Base-by-base conservation (phyloP, 2,888 invertebrate genomes). In the Sepiola atlantica region DNA sequence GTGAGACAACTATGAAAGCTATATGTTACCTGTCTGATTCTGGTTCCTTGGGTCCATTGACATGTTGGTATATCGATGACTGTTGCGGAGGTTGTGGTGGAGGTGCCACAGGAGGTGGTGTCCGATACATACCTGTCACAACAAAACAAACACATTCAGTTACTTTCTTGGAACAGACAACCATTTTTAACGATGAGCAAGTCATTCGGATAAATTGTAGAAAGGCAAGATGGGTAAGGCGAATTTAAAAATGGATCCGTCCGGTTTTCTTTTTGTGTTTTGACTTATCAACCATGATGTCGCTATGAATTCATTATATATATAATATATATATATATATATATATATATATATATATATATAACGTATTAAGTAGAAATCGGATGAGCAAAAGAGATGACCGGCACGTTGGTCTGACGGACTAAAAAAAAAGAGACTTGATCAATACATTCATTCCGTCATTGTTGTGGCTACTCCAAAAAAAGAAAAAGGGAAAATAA, bases 81-180 rank as follows among this genome's bases (percentile, higher is more conserved):
- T 94, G 94, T 57, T 94, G 94, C 45, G 94, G 94, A 35, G 94
- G 93, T 94, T 95, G 95, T 28, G 95, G 95, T 16, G 95, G 94
- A n/a, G 94, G 94, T 20, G 95, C 94, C 32, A 94, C 95, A 57
- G 95, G 95, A 32, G 95, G 95, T 94, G 95, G 95, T n/a, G 95
- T 95, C 55, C 94, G 94, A 90, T 95, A 95, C 94, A 95, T 95
- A 94, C 94, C 95, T 95, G 94, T 55, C 55, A 94, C 77, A 35
- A 94, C 90, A 94, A 92, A 92, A 93, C 35, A 93, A 32, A 93
- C 94, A 94, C 94, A 94, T 91, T 94, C 55, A 8, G 91, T 94
- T 90, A 94, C 90, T 91, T 94, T 94, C 55, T 90, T 91, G 28
- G 45, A 55, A 92, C 94, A 94, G 45, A 77, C 92, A 91, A 92